phyloP scores from a whole-genome alignment of 2,797 vertebrate species.

The Onychomys arenicola region DNA sequence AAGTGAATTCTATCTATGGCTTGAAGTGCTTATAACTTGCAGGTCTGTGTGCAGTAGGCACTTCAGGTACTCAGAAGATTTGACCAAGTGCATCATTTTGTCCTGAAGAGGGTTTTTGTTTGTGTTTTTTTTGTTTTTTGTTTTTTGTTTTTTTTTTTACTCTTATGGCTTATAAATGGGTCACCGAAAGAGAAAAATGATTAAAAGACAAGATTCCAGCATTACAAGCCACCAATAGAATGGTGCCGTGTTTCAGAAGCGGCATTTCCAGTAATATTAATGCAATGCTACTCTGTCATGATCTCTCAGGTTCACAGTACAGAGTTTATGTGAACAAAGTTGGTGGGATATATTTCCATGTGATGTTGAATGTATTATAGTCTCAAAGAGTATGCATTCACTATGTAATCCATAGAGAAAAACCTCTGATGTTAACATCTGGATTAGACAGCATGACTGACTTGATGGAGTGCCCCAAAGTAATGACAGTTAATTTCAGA shows the following conservation, averaged over 20 bases:
- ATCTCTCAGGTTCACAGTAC: not conserved
- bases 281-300: not conserved
- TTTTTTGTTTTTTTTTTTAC: not conserved
- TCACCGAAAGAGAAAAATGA: not conserved
- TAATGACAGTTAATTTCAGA: not conserved
- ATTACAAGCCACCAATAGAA: not conserved
- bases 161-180: not conserved
- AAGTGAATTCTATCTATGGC: not conserved
- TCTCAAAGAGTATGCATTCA: conserved; percentile 12
- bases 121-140: not conserved
- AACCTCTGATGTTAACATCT: not conserved
- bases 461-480: not conserved
- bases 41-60: not conserved
- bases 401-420: not conserved
- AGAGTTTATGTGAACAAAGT: not conserved
- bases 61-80: not conserved
- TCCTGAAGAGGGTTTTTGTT: not conserved
- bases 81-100: conserved; percentile 48
- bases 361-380: conserved; percentile 16
- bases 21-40: not conserved
- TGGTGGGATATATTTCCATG: conserved; percentile 4
- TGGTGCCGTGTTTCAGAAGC: not conserved
- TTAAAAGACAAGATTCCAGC: not conserved
- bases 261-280: not conserved
- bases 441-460: not conserved